A percentile compares a stretch with the other conserved stretches of the same genome.
Conservation (phyloP, 2,797 vertebrate species). For the Carcharodon carcharias region DNA sequence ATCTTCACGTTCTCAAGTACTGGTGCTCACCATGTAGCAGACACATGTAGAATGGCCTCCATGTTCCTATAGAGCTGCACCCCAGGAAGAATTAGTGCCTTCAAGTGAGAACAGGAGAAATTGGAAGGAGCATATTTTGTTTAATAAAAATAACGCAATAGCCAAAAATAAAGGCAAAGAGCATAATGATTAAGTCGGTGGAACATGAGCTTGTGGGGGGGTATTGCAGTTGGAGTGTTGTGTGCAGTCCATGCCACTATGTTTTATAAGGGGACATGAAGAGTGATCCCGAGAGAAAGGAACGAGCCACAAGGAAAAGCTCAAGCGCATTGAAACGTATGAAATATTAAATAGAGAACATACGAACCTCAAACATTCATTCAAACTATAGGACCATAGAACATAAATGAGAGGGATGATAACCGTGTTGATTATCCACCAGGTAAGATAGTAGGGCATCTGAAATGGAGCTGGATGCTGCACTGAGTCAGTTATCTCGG, state of each 20-base stretch:
- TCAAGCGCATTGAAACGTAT: neutral
- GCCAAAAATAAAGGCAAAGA: neutral
- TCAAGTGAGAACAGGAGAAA: neutral
- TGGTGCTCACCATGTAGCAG: no score
- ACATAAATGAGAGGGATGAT: neutral
- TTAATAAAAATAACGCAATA: neutral
- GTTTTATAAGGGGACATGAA: neutral
- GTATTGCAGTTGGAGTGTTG: neutral
- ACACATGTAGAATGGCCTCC: neutral
- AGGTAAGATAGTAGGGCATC: neutral
- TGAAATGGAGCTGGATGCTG: neutral
- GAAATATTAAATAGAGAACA: neutral
- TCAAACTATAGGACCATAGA: neutral
- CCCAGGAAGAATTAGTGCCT: neutral
- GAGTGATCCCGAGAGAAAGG: neutral
- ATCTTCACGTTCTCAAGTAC: neutral
- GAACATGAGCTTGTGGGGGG: neutral
- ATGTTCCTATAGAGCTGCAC: neutral
- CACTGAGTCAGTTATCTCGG: neutral
- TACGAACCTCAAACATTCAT: neutral
- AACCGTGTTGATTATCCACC: neutral
- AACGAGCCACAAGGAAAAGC: neutral
- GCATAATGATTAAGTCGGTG: neutral
- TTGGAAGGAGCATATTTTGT: neutral
- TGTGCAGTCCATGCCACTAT: neutral